phyloP scores from a whole-genome alignment of 2,113 vertebrate species.

The Embiotoca jacksoni region DNA sequence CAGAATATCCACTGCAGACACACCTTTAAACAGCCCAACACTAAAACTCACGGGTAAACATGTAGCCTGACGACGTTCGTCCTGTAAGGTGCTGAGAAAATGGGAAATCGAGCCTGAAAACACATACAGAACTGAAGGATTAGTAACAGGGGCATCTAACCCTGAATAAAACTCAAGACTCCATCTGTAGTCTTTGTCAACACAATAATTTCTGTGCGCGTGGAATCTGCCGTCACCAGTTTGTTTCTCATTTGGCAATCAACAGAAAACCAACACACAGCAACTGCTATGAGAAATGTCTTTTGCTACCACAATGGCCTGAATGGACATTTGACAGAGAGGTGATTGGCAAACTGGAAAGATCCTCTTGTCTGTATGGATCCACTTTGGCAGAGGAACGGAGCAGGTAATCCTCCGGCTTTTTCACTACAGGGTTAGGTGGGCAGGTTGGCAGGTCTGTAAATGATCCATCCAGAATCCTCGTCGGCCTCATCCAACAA shows the following conservation, averaged over 20 bases:
- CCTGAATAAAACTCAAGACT: constrained; percentile 14
- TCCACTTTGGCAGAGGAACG: constrained; percentile 19
- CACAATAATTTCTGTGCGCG: constrained; percentile 21
- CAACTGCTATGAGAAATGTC: constrained; percentile 1
- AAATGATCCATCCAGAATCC: constrained; percentile 28
- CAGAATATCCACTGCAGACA: not conserved
- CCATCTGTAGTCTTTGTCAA: constrained; percentile 8
- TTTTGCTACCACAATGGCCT: constrained; percentile 18
- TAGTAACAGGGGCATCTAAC: constrained; percentile 6
- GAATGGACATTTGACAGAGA: constrained; percentile 2
- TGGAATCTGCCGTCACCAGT: constrained; percentile 4
- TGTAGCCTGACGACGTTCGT: not conserved
- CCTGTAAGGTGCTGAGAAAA: not conserved
- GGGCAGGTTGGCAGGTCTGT: not conserved
- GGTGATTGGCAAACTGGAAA: not conserved
- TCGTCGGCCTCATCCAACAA: constrained; percentile 8
- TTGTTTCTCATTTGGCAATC: not conserved
- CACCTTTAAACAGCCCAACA: not conserved
- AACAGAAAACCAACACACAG: constrained; percentile 27
- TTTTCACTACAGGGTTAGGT: constrained; percentile 10
- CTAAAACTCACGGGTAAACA: constrained; percentile 4
- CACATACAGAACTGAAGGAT: constrained; percentile 25
- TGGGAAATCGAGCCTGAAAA: not conserved
- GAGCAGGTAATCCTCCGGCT: constrained; percentile 13
- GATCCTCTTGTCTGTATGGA: constrained; percentile 19